Conservation (phyloP, 1,140 invertebrate genomes). For the Drosophila paulistorum region DNA sequence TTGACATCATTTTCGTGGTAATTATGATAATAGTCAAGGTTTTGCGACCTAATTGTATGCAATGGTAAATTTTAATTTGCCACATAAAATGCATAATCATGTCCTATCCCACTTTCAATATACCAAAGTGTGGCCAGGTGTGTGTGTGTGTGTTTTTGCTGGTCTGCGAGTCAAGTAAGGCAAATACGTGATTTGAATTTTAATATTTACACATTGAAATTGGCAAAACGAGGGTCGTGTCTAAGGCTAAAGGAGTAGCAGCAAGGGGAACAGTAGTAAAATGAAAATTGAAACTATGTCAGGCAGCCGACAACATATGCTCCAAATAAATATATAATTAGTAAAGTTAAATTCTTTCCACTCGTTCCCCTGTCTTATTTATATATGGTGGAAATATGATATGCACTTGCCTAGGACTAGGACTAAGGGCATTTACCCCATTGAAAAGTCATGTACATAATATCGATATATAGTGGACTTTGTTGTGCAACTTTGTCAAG, state of each 20-base stretch:
- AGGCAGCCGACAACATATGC: conserved; percentile 30
- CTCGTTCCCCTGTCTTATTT: not conserved
- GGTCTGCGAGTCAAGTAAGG: conserved; percentile 49
- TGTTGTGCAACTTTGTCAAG: too few species aligned
- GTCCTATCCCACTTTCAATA: conserved; percentile 32
- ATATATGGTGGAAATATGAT: not conserved
- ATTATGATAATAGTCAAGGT: conserved; percentile 68
- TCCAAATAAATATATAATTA: conserved; percentile 13
- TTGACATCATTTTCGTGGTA: conserved; percentile 61
- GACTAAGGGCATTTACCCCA: not conserved
- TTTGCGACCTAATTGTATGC: conserved; percentile 52
- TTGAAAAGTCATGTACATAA: not conserved
- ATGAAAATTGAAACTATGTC: conserved; percentile 53
- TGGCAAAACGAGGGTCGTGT: conserved; percentile 24
- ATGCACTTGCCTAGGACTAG: not conserved
- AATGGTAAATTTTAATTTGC: conserved; percentile 62
- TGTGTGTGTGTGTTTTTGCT: conserved; percentile 7
- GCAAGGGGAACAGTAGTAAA: not conserved
- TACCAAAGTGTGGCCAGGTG: conserved; percentile 18
- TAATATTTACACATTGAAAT: conserved; percentile 54
- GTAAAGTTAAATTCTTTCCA: not conserved
- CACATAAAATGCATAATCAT: conserved; percentile 76
- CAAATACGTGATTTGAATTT: conserved; percentile 77
- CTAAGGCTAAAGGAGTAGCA: not conserved
- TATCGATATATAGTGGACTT: not conserved